These are phyloP conservation scores for Propsilocerus akamusi DNA, from an alignment of 1,140 invertebrate genomes.

Conservation along the genomic window DNA sequence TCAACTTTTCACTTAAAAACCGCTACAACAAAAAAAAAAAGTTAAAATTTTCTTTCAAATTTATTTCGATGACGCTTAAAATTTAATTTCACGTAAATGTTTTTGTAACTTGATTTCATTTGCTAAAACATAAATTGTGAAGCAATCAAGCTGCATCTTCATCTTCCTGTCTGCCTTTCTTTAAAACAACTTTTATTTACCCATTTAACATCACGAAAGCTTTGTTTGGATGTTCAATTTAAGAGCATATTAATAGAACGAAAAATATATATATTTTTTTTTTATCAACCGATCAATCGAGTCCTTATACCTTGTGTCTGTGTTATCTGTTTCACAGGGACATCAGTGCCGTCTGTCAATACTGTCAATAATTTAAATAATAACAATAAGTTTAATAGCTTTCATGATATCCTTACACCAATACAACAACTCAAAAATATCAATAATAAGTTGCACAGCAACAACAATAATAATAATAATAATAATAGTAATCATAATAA, in stretches of 20 bases:
- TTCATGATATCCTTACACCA: constrained; percentile 2
- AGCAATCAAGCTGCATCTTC: not conserved
- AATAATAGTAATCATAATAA: not conserved
- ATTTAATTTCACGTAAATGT: too few species aligned
- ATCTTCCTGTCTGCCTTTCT: too few species aligned
- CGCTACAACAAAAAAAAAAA: not conserved
- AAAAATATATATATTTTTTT: too few species aligned
- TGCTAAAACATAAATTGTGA: too few species aligned
- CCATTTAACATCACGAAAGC: too few species aligned
- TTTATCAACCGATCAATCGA: too few species aligned
- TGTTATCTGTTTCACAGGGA: not conserved
- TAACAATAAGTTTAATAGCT: constrained; percentile 1
- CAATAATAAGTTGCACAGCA: not conserved
- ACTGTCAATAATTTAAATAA: not conserved
- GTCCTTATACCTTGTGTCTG: not conserved
- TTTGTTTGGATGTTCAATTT: too few species aligned
- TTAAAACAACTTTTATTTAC: too few species aligned
- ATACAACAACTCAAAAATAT: constrained; percentile 3
- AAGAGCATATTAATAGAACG: too few species aligned
- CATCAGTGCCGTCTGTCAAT: not conserved
- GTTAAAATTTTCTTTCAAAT: not conserved
- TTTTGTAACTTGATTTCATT: too few species aligned
- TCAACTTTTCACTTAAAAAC: too few species aligned
- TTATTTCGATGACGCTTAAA: too few species aligned
- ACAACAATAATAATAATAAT: not conserved